These are phyloP conservation scores for Isurus oxyrinchus DNA, from an alignment of 2,113 vertebrate genomes.

Conservation along the genomic window DNA sequence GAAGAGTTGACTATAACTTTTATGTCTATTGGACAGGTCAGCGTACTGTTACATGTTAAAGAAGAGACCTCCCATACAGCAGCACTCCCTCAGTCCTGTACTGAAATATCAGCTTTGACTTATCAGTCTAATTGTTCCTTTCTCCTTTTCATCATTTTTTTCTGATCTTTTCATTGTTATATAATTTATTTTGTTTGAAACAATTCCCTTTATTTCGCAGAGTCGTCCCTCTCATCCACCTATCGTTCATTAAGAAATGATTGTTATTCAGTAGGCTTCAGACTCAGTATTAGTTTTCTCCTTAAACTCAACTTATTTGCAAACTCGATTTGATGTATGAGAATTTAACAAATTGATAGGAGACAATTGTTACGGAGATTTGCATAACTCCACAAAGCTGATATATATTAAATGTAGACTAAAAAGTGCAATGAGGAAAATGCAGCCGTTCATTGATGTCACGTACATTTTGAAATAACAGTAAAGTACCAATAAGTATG, in stretches of 20 bases:
- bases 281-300: background rate
- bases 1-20: background rate
- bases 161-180: background rate
- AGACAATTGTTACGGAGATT: background rate
- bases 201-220: background rate
- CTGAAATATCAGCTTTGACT: background rate
- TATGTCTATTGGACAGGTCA: background rate
- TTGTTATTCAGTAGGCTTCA: background rate
- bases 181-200: background rate
- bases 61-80: background rate
- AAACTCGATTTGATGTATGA: background rate
- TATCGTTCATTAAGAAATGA: background rate
- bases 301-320: background rate
- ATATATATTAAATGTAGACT: background rate
- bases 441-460: background rate
- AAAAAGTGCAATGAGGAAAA: background rate
- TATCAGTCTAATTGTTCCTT: background rate
- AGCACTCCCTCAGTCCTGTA: background rate
- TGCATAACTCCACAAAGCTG: conserved; percentile 22
- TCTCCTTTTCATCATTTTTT: background rate
- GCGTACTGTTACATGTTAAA: background rate
- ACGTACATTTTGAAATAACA: conserved; percentile 12
- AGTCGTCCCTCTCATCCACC: background rate
- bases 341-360: background rate
- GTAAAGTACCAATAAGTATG: background rate